Conservation (phyloP, 2,113 vertebrate genomes). For the Barbus barbus region DNA sequence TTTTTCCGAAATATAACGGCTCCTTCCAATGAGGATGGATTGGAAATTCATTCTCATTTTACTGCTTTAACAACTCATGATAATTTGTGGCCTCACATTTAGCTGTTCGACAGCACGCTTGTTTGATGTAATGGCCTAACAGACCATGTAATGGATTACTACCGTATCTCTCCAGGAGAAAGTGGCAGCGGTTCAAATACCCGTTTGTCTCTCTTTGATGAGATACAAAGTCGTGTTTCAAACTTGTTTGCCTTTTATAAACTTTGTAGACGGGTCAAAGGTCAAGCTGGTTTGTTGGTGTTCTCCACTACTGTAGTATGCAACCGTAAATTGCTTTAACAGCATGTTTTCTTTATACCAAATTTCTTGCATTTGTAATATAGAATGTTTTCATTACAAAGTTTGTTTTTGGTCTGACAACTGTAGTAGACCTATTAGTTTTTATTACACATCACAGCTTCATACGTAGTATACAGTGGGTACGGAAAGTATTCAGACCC, state of each 20-base stretch:
- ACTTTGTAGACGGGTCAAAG: neutral
- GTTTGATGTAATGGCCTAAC: conserved; percentile 51
- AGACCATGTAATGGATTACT: conserved; percentile 33
- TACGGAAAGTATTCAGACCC: too few relatives aligned
- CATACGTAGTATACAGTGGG: too few relatives aligned
- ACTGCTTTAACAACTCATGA: conserved; percentile 56
- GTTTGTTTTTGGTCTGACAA: neutral
- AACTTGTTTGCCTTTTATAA: neutral
- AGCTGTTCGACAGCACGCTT: conserved; percentile 15
- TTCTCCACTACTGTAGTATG: neutral
- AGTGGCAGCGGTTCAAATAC: conserved; percentile 14
- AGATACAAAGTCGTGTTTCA: neutral
- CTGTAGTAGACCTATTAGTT: too few relatives aligned
- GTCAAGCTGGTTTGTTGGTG: neutral
- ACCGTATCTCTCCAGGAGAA: conserved; percentile 11
- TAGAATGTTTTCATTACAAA: neutral
- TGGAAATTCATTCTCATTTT: conserved; percentile 45
- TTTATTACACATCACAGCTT: too few relatives aligned
- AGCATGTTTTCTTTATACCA: neutral
- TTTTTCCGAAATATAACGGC: conserved; percentile 41
- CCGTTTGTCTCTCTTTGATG: conserved; percentile 15
- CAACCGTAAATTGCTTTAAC: neutral
- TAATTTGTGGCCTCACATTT: conserved; percentile 54
- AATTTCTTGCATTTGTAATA: neutral
- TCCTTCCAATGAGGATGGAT: conserved; percentile 49